These are phyloP conservation scores for Martes martes DNA, from an alignment of 2,113 vertebrate genomes.

Conservation along the genomic window DNA sequence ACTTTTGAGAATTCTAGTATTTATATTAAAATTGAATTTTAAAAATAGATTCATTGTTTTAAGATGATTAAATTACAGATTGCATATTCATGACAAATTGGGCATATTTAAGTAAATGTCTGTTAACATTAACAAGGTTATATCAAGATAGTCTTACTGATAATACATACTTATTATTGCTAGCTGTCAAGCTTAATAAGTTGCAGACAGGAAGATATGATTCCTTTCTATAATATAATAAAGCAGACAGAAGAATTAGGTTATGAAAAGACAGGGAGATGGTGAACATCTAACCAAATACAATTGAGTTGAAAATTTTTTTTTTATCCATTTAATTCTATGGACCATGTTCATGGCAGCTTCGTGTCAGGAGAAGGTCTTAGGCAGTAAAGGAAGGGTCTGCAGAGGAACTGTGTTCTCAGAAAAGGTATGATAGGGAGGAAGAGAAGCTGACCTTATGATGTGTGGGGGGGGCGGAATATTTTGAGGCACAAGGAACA, in stretches of 20 bases:
- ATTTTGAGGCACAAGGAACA: not conserved
- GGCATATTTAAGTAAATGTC: slow-evolving; percentile 62
- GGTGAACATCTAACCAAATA: slow-evolving; percentile 57
- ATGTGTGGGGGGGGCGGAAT: not conserved
- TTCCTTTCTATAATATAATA: slow-evolving; percentile 70
- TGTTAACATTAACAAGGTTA: slow-evolving; percentile 55
- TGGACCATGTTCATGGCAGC: not conserved
- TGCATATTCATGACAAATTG: slow-evolving; percentile 8
- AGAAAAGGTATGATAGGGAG: not conserved
- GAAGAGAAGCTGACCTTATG: not conserved
- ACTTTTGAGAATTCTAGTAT: slow-evolving; percentile 9
- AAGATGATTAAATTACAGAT: slow-evolving; percentile 39
- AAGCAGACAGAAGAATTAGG: slow-evolving; percentile 69
- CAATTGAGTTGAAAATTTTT: slow-evolving; percentile 52
- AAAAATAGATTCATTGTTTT: slow-evolving; percentile 21
- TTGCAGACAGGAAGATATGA: slow-evolving; percentile 56
- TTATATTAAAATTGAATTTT: slow-evolving; percentile 37
- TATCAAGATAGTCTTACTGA: slow-evolving; percentile 11
- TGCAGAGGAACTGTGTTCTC: slow-evolving; percentile 16
- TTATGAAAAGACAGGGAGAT: slow-evolving; percentile 70
- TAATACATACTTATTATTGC: slow-evolving; percentile 56
- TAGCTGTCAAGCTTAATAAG: slow-evolving; percentile 57
- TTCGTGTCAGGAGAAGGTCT: not conserved
- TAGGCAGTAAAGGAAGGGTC: slow-evolving; percentile 2
- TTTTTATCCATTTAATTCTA: slow-evolving; percentile 62